phyloP scores from a whole-genome alignment of 2,888 invertebrate genomes.

The Oxycera nigricornis region DNA sequence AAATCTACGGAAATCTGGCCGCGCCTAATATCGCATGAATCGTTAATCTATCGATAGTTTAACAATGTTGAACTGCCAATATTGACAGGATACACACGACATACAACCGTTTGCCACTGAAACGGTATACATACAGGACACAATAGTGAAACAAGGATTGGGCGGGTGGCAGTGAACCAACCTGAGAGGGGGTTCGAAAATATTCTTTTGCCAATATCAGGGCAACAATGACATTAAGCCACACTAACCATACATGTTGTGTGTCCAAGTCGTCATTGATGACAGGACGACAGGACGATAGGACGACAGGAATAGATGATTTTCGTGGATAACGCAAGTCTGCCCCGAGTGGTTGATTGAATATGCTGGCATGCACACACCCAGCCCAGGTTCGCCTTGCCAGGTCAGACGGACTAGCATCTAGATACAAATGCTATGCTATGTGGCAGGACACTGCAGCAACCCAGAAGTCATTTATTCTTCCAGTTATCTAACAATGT shows the following conservation, averaged over 20 bases:
- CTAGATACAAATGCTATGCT: not conserved
- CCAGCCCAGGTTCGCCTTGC: slow-evolving; percentile 27
- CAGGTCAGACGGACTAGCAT: slow-evolving; percentile 31
- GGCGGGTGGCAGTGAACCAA: not conserved
- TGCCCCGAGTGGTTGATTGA: slow-evolving; percentile 44
- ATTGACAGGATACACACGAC: slow-evolving; percentile 38
- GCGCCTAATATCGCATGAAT: slow-evolving; percentile 46
- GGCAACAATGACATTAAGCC: slow-evolving; percentile 28
- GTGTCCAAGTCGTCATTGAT: not conserved
- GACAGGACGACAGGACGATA: too few species aligned
- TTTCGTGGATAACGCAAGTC: slow-evolving; percentile 43
- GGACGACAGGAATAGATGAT: slow-evolving; percentile 39
- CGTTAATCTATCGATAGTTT: slow-evolving; percentile 44
- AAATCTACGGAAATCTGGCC: slow-evolving; percentile 46
- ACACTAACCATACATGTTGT: not conserved
- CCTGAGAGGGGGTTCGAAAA: slow-evolving; percentile 5
- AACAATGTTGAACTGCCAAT: slow-evolving; percentile 39
- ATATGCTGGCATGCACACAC: slow-evolving; percentile 38
- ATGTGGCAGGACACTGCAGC: not conserved
- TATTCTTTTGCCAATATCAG: slow-evolving; percentile 21
- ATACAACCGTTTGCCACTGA: not conserved
- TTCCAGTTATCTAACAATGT: slow-evolving; percentile 14
- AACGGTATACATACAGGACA: not conserved
- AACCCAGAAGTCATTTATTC: slow-evolving; percentile 8
- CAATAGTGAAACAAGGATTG: not conserved